phyloP scores from a whole-genome alignment of 1,140 invertebrate species.

The Papilio aristodemus region DNA sequence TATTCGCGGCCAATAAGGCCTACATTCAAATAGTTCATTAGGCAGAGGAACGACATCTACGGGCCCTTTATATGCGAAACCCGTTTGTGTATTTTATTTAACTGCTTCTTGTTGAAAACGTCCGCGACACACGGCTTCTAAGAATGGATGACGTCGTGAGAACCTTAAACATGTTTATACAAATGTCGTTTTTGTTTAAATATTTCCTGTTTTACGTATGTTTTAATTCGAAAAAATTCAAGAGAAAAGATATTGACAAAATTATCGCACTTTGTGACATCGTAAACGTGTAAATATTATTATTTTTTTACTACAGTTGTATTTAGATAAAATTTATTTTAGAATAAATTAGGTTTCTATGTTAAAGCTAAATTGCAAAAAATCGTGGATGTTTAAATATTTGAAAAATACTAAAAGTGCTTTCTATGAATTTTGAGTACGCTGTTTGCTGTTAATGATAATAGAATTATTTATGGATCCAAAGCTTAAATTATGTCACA shows the following conservation, averaged over 20 bases:
- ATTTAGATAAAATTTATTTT: constrained; percentile 7
- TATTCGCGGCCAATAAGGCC: constrained; percentile 69
- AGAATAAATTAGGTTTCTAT: too few relatives aligned
- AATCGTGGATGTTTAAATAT: too few relatives aligned
- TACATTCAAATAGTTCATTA: constrained; percentile 80
- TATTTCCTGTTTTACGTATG: neutral
- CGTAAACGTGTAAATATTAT: too few relatives aligned
- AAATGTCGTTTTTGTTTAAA: neutral
- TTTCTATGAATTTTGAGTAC: too few relatives aligned
- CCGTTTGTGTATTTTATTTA: constrained; percentile 64
- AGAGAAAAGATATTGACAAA: too few relatives aligned
- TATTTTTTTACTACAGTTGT: too few relatives aligned
- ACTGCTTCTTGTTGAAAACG: constrained; percentile 62
- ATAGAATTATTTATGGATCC: too few relatives aligned
- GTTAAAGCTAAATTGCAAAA: too few relatives aligned
- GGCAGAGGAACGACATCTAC: constrained; percentile 55
- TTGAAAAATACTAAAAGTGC: too few relatives aligned
- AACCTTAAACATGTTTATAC: neutral
- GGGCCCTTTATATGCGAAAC: constrained; percentile 70
- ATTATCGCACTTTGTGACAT: too few relatives aligned
- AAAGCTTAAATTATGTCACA: too few relatives aligned
- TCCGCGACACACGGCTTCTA: constrained; percentile 44
- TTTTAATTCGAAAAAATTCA: neutral
- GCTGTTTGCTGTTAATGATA: too few relatives aligned
- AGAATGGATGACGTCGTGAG: constrained; percentile 13